Conservation (phyloP, 2,888 invertebrate genomes). For the Schizotus pectinicornis region DNA sequence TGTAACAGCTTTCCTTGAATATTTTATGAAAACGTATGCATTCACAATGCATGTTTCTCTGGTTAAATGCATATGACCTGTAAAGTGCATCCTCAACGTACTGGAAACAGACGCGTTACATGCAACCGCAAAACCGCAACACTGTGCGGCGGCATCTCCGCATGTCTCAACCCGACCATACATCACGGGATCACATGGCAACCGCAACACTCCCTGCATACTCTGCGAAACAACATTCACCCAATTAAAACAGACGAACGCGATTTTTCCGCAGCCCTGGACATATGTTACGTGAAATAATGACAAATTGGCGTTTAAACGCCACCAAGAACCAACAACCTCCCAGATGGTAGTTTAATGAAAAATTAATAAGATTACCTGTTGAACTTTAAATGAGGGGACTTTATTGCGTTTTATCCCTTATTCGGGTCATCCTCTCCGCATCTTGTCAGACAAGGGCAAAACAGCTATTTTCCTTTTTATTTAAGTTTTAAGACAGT, state of each 20-base stretch:
- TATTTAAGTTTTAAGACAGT: no score
- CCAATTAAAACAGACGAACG: constrained; percentile 10
- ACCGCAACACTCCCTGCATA: constrained; percentile 24
- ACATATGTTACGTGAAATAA: no score
- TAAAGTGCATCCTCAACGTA: constrained; percentile 34
- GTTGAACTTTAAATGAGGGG: no score
- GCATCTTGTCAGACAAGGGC: no score
- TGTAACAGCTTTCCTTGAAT: constrained; percentile 23
- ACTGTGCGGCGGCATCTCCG: constrained; percentile 24
- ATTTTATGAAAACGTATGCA: constrained; percentile 20
- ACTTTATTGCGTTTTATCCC: no score
- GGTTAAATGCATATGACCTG: constrained; percentile 27
- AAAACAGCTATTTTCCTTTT: no score
- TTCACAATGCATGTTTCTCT: constrained; percentile 18
- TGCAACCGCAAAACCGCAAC: constrained; percentile 34
- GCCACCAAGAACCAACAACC: no score
- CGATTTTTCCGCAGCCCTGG: neutral
- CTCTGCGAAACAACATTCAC: constrained; percentile 27
- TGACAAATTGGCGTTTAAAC: no score
- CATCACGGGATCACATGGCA: constrained; percentile 31
- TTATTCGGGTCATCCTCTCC: no score
- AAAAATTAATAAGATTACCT: no score
- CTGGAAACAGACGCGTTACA: constrained; percentile 34
- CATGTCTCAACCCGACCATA: constrained; percentile 31
- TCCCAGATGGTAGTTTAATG: no score